These are phyloP conservation scores for Aporophyla nigra DNA, from an alignment of 2,888 invertebrate genomes.

Conservation along the genomic window DNA sequence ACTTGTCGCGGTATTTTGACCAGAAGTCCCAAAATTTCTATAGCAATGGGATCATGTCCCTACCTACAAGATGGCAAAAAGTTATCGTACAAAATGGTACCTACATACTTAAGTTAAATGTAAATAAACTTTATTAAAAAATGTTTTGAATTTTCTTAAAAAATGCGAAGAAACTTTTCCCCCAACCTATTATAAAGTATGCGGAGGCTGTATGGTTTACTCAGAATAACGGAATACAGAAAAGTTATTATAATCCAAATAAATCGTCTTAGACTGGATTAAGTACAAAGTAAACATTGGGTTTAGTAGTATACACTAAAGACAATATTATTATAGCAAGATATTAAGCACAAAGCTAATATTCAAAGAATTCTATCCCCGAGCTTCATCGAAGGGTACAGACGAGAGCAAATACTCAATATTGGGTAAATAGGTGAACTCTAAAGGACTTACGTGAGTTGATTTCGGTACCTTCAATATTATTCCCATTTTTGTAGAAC, in stretches of 20 bases:
- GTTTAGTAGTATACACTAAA: conserved; percentile 17
- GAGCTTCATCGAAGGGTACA: conserved; percentile 25
- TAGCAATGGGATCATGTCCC: too few species aligned
- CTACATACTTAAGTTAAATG: too few species aligned
- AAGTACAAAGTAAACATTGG: not conserved
- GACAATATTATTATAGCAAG: conserved; percentile 20
- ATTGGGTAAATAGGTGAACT: conserved; percentile 43
- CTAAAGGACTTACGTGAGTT: conserved; percentile 46
- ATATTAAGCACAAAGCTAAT: conserved; percentile 27
- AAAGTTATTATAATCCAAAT: not conserved
- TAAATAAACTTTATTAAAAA: too few species aligned
- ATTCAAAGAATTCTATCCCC: conserved; percentile 29
- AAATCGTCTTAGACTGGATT: not conserved
- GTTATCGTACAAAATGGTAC: too few species aligned
- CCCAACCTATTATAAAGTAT: too few species aligned
- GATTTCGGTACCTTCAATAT: conserved; percentile 36
- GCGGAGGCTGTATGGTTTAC: not conserved
- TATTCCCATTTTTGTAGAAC: conserved; percentile 25
- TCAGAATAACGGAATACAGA: not conserved
- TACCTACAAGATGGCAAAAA: too few species aligned
- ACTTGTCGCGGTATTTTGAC: too few species aligned
- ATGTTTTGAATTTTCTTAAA: too few species aligned
- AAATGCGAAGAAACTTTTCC: too few species aligned
- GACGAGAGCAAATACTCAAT: conserved; percentile 42
- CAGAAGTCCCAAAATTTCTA: too few species aligned